phyloP scores from a whole-genome alignment of 2,888 invertebrate genomes.

The Caenorhabditis sp. region DNA sequence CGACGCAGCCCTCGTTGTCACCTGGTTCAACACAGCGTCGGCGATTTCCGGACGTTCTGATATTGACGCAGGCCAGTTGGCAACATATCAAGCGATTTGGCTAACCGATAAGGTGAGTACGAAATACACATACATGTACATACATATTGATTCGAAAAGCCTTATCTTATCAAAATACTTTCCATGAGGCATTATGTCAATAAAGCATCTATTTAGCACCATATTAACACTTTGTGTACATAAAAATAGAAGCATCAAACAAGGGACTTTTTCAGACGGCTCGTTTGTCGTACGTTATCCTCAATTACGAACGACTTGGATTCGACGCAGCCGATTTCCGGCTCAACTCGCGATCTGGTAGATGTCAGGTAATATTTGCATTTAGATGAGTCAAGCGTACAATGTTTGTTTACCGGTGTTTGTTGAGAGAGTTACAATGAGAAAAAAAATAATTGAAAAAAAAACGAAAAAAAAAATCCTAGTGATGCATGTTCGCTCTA shows the following conservation, averaged over 20 bases:
- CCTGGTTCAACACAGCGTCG: constrained; percentile 78
- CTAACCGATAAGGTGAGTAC: constrained; percentile 81
- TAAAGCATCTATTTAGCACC: constrained; percentile 17
- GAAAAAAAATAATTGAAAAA: too few relatives aligned
- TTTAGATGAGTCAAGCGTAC: background rate
- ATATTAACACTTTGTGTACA: constrained; percentile 27
- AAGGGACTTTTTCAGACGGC: constrained; percentile 56
- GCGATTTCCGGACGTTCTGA: constrained; percentile 70
- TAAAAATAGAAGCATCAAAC: background rate
- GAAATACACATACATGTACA: too few relatives aligned
- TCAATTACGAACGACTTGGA: constrained; percentile 88
- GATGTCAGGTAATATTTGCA: constrained; percentile 59
- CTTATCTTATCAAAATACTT: background rate
- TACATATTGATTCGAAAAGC: background rate
- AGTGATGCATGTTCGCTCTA: too few relatives aligned
- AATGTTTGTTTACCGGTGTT: background rate
- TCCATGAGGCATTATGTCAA: constrained; percentile 1
- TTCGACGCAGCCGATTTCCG: constrained; percentile 81
- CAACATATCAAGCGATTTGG: constrained; percentile 70
- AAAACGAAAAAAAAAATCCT: too few relatives aligned
- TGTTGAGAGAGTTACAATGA: too few relatives aligned
- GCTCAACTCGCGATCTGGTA: constrained; percentile 65
- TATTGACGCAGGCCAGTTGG: constrained; percentile 66
- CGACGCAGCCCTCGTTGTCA: constrained; percentile 86
- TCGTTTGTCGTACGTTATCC: constrained; percentile 84